phyloP scores from a whole-genome alignment of 2,113 vertebrate species.

The Calyptomena viridis region DNA sequence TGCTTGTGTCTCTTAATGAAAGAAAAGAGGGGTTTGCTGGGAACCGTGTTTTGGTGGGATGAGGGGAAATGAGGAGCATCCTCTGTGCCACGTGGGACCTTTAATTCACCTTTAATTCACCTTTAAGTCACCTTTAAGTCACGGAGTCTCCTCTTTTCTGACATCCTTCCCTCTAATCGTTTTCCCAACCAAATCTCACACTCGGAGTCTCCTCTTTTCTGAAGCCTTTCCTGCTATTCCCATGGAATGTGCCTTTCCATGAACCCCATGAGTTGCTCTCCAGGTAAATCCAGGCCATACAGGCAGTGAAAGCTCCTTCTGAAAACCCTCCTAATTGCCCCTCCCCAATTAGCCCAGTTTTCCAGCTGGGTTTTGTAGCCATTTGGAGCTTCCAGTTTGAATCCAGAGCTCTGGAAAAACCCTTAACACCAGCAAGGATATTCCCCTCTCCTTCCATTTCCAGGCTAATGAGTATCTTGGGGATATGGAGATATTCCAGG shows the following conservation, averaged over 20 bases:
- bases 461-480: rapidly evolving
- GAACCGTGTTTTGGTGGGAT: neutral
- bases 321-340: conserved; percentile 21
- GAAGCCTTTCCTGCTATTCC: neutral
- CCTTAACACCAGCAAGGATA: neutral
- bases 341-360: conserved; percentile 23
- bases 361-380: neutral
- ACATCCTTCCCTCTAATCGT: rapidly evolving
- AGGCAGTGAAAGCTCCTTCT: neutral
- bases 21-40: neutral
- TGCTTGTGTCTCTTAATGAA: rapidly evolving
- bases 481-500: rapidly evolving
- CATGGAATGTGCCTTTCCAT: rapidly evolving
- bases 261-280: neutral
- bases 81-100: neutral
- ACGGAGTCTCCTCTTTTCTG: too few species aligned
- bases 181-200: neutral
- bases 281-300: neutral
- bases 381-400: neutral
- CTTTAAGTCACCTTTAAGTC: neutral
- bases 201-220: neutral
- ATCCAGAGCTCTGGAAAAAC: neutral
- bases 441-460: neutral
- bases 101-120: neutral
- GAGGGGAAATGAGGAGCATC: neutral